phyloP scores from a whole-genome alignment of 2,113 vertebrate genomes.

The Struthidea cinerea region DNA sequence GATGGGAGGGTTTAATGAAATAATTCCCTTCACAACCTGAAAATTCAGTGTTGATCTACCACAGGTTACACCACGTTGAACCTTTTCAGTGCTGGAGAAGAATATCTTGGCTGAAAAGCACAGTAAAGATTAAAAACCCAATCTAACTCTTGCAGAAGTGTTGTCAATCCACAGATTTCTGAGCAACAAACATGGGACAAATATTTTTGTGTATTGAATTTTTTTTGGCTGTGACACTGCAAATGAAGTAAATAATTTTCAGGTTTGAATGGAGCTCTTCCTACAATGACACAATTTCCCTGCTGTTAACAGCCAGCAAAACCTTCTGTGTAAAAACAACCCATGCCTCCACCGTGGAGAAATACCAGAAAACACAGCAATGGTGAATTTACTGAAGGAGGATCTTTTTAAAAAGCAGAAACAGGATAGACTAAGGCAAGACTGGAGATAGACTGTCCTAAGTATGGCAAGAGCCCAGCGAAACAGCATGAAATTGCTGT shows the following conservation, averaged over 20 bases:
- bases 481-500: neutral
- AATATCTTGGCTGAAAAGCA: neutral
- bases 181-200: neutral
- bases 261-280: neutral
- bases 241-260: neutral
- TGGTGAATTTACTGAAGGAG: neutral
- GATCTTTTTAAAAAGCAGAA: neutral
- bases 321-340: neutral
- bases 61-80: neutral
- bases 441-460: neutral
- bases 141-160: neutral
- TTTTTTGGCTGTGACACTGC: neutral
- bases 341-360: neutral
- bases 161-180: neutral
- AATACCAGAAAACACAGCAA: neutral
- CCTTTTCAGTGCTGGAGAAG: neutral
- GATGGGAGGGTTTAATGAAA: neutral
- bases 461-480: fast-evolving
- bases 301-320: neutral
- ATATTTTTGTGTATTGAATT: neutral
- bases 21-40: neutral
- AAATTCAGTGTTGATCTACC: neutral
- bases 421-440: neutral
- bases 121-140: neutral
- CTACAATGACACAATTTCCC: neutral